Evolutionary conservation across 2,888 invertebrate species (phyloP), one percentile per base, ranked within the genome.

Genomic region (Steinernema scapterisci): DNA sequence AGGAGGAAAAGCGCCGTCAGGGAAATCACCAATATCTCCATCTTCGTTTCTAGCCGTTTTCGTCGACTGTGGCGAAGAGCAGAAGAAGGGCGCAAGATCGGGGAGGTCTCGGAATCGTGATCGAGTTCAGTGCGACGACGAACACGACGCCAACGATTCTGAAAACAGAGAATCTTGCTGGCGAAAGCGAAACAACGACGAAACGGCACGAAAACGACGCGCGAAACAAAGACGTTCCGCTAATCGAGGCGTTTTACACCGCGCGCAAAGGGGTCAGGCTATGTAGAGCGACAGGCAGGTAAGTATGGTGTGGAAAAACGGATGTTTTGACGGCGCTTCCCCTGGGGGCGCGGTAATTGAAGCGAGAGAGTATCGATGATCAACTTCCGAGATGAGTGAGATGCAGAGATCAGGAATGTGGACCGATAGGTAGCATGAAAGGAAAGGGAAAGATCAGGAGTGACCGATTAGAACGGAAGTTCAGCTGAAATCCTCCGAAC

Each of bases 61-160:
- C 63, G 63, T 63, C 63, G 31, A 63, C 52, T 19, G 52, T 23
- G 23, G 52, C 52, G 52, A 23, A 52, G 52, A 52, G 52, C 21
- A 19, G 52, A 52, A 21, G 21, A 21, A 52, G 52, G 11, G 38
- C 38, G 38, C 38, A 38, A 9, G 38, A 38, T 38, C 9, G 38
- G 38, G 38, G 38, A 38, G 52, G 52, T 23, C 21, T 21, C 52
- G 52, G 52, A 52, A 52, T 52, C 52, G 52, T 52, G 52, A 52
- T 23, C 21, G 52, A 21, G 21, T 38, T 38, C 38, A 38, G 38
- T 38, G 38, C 38, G 38, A 23, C 16, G 48, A 52, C 23, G 21
- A 52, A 23, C 19, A 23, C 52, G 52, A 52, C 52, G 52, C 38
- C 21, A 52, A 23, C 52, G 52, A 52, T 23, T 52, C 52, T 52